phyloP scores from a whole-genome alignment of 2,113 vertebrate species.

The Shinisaurus crocodilurus region DNA sequence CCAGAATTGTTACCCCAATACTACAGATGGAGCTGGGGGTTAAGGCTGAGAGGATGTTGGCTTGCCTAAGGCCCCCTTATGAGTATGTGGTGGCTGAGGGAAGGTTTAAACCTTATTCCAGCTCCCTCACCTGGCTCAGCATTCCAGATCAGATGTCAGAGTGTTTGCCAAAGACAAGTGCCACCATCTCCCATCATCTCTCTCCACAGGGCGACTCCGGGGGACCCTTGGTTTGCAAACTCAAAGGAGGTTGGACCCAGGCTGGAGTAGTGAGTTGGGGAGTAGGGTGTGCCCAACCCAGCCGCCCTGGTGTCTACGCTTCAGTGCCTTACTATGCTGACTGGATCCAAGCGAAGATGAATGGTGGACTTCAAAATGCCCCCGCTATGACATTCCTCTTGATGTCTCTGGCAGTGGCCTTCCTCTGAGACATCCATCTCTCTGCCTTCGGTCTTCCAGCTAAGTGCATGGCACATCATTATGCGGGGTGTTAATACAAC shows the following conservation, averaged over 20 bases:
- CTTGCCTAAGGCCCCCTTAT: too few relatives aligned
- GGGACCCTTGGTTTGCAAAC: constrained; percentile 56
- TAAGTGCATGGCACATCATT: neutral
- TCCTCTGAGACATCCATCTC: neutral
- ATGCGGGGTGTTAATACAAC: neutral
- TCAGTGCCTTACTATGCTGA: constrained; percentile 22
- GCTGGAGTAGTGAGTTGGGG: constrained; percentile 64
- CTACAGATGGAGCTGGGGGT: neutral
- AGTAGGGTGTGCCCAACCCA: constrained; percentile 17
- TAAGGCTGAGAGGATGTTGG: neutral
- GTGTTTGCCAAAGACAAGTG: neutral
- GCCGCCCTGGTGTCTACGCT: constrained; percentile 43
- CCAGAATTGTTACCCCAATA: neutral
- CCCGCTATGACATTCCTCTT: neutral
- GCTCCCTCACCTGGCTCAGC: neutral
- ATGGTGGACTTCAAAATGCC: neutral
- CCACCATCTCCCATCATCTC: neutral
- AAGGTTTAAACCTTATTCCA: neutral
- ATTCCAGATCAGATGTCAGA: too few relatives aligned
- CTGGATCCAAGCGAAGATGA: constrained; percentile 38
- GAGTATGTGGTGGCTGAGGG: neutral
- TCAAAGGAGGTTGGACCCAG: constrained; percentile 59
- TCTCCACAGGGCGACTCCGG: constrained; percentile 64
- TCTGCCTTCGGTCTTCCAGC: neutral
- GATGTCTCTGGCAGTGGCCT: neutral